Conservation (phyloP, 2,113 vertebrate genomes). For the Corapipo altera region DNA sequence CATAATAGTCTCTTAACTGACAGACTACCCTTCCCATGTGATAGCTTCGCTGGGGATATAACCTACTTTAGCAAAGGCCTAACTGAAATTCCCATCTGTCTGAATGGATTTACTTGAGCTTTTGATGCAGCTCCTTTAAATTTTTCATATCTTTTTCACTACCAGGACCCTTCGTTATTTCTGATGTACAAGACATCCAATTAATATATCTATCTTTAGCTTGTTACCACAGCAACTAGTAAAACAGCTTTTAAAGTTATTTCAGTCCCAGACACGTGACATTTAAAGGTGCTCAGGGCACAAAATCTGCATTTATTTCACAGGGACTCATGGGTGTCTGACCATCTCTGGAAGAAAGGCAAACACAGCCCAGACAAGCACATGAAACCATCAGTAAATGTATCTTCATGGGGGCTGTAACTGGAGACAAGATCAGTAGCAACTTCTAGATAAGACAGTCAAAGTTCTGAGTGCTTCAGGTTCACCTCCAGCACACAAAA, state of each 20-base stretch:
- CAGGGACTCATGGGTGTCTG: not conserved
- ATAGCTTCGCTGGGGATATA: not conserved
- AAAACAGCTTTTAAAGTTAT: not conserved
- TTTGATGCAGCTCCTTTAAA: not conserved
- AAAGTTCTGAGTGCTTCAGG: not conserved
- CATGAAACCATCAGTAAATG: not conserved
- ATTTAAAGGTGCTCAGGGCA: not conserved
- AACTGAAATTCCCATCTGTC: not conserved
- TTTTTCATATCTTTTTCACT: not conserved
- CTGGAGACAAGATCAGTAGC: not conserved
- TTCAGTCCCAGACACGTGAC: not conserved
- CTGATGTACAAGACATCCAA: not conserved
- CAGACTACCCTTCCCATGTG: rapidly evolving
- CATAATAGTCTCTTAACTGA: not conserved
- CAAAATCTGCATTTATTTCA: not conserved
- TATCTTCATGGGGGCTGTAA: not conserved
- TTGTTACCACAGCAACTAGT: conserved; percentile 29
- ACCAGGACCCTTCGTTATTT: not conserved
- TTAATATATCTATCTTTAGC: not conserved
- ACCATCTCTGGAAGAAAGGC: not conserved
- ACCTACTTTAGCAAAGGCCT: not conserved
- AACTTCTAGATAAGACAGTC: not conserved
- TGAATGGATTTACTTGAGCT: not conserved
- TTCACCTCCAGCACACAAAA: not conserved
- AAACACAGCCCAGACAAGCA: not conserved